phyloP scores from a whole-genome alignment of 2,113 vertebrate species.

The Athene noctua region DNA sequence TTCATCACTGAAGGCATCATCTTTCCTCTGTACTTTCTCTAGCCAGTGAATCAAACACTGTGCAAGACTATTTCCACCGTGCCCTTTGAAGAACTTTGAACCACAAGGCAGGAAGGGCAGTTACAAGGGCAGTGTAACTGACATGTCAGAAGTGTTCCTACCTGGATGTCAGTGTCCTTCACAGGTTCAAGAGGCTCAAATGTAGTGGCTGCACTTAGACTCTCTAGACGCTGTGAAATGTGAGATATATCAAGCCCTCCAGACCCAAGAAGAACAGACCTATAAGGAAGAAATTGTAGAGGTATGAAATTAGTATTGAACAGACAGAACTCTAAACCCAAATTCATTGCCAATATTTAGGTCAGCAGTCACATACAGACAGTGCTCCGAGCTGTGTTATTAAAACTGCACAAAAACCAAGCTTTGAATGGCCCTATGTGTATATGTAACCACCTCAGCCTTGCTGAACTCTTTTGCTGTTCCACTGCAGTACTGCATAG shows the following conservation, averaged over 20 bases:
- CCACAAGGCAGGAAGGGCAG: background rate
- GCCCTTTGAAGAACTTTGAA: background rate
- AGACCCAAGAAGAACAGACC: slow-evolving; percentile 94
- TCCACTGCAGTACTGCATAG: slow-evolving; percentile 1
- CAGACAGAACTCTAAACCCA: background rate
- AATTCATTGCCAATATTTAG: background rate
- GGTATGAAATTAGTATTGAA: background rate
- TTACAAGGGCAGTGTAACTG: background rate
- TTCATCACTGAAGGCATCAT: background rate
- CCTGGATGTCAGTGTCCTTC: slow-evolving; percentile 98
- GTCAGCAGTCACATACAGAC: background rate
- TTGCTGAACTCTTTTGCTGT: background rate
- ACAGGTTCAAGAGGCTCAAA: slow-evolving; percentile 98
- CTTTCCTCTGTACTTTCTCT: background rate
- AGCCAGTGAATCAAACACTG: background rate
- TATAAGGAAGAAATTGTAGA: slow-evolving; percentile 42
- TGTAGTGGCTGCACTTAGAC: slow-evolving; percentile 93
- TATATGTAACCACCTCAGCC: background rate
- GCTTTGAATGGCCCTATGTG: background rate
- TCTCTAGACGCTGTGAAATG: slow-evolving; percentile 94
- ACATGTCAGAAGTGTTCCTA: slow-evolving; percentile 17
- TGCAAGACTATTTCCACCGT: background rate
- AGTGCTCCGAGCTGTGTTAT: background rate
- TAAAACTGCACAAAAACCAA: background rate
- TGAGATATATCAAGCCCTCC: slow-evolving; percentile 94